Percentiles rank a stretch among this genome's conserved stretches.
These are phyloP conservation scores for Chelonus formosanus DNA, from an alignment of 2,888 invertebrate species.

Conservation along the genomic window DNA sequence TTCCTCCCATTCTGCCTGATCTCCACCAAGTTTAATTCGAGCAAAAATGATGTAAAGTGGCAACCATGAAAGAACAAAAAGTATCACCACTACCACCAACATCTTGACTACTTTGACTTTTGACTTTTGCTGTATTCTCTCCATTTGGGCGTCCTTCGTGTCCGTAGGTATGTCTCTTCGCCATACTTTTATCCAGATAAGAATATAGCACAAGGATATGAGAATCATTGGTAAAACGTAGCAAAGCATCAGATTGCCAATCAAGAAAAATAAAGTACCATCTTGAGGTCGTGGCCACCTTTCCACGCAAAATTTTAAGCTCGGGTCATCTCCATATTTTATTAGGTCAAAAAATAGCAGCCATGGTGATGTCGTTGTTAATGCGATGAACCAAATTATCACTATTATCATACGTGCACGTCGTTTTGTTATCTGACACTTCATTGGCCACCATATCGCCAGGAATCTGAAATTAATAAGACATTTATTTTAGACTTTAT, in stretches of 20 bases:
- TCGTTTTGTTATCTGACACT: constrained; percentile 88
- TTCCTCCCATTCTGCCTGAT: constrained; percentile 76
- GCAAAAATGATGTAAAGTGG: constrained; percentile 91
- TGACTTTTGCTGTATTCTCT: constrained; percentile 91
- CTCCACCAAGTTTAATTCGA: constrained; percentile 80
- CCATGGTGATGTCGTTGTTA: constrained; percentile 89
- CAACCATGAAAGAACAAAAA: constrained; percentile 94
- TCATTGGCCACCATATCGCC: constrained; percentile 94
- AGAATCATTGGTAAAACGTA: constrained; percentile 91
- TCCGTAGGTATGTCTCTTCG: constrained; percentile 89
- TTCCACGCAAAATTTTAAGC: constrained; percentile 80
- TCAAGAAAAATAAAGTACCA: constrained; percentile 85
- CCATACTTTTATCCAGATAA: constrained; percentile 92
- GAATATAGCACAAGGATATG: constrained; percentile 89
- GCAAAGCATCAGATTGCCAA: constrained; percentile 88
- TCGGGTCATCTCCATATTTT: constrained; percentile 78
- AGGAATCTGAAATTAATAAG: constrained; percentile 80
- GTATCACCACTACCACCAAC: constrained; percentile 89
- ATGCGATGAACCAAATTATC: constrained; percentile 88
- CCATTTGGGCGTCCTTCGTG: constrained; percentile 90
- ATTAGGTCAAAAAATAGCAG: constrained; percentile 86
- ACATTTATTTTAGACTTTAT: neutral
- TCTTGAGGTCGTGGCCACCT: constrained; percentile 87
- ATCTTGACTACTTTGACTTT: constrained; percentile 95
- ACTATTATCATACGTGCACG: constrained; percentile 88